Evolutionary conservation across 2,888 invertebrate species (phyloP).

Genomic region (Eurytoma adleriae): DNA sequence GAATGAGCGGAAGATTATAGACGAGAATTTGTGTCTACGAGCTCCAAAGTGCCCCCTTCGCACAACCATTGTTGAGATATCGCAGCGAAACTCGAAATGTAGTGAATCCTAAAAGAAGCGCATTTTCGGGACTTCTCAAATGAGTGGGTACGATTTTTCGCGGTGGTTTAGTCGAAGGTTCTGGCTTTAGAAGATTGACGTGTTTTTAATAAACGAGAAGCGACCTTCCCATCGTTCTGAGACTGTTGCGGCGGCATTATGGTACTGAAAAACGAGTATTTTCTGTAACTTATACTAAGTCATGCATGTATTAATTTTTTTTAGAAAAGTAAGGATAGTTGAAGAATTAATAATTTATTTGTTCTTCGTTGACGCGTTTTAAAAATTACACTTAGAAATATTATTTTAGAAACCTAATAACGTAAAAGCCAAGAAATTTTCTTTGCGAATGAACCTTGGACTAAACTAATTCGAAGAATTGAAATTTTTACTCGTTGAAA

Average conservation of each 20-base stretch:
- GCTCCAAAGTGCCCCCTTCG: conserved; percentile 49
- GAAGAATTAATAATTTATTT: too few species aligned
- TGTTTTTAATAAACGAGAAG: neutral
- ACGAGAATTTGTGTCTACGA: conserved; percentile 14
- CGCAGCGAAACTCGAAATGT: conserved; percentile 27
- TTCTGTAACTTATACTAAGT: too few species aligned
- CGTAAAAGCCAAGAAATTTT: too few species aligned
- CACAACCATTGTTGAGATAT: conserved; percentile 49
- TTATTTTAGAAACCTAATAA: too few species aligned
- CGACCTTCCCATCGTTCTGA: too few species aligned
- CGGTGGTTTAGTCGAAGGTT: conserved; percentile 19
- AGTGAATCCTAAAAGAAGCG: neutral
- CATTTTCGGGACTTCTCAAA: neutral
- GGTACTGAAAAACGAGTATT: too few species aligned
- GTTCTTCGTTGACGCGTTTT: too few species aligned
- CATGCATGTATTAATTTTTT: too few species aligned
- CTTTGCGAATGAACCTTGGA: neutral
- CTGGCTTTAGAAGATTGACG: conserved; percentile 27
- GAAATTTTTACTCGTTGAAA: conserved; percentile 15
- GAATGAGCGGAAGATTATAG: conserved; percentile 5
- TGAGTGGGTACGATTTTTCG: conserved; percentile 24
- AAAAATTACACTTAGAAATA: too few species aligned
- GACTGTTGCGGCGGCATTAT: too few species aligned
- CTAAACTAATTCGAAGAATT: conserved; percentile 16
- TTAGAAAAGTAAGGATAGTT: too few species aligned